Base-by-base conservation (phyloP, 2,113 vertebrate genomes). In the Notarius lentiginosus region DNA sequence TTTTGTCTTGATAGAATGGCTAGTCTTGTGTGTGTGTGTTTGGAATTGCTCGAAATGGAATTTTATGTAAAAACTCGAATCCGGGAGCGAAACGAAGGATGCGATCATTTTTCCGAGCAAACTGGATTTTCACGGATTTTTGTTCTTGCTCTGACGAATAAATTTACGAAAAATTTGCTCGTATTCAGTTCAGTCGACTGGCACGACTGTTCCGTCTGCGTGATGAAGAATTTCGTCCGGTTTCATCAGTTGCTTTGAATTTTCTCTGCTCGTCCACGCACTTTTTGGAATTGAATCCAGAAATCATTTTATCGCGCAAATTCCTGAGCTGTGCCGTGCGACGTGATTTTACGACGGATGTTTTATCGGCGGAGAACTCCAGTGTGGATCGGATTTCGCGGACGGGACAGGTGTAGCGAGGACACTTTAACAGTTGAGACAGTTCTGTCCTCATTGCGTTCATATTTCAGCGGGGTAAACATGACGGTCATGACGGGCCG, bases 371-470 rank as follows among this genome's bases (percentile, higher is more conserved):
- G 88, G 90, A 88, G 90, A 92, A 88, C 88, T 88, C 75, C 85
- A 90, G 51, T 76, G 81, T 87, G 68, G 89, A 88, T 95, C 92
- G 12, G 84, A 91, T 95, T 94, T 94, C 94, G 93, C 91, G 30
- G 88, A 92, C 84, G 86, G 92, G 93, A 95, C 93, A 95, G 94
- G 94, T 95, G 94, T 92, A 93, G 92, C 86, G 88, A 91, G 30
- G 76, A 87, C 63, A 82, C 91, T 93, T 90, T 86, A 90, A 92
- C 90, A 92, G 82, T 24, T 1, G 12, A 27, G 34, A 34, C 65
- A 49, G 51, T 82, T 60, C 75, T 60, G 51, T 27, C 17, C 15
- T 63, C 34, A 3, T 65, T 27, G 58, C 47, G 53, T 89, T 77
- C 76, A 76, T 18, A 76, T 81, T 47, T 73, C 47, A 58, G 53